Base-by-base conservation (phyloP, 2,113 vertebrate genomes). In the Copsychus sechellarum region DNA sequence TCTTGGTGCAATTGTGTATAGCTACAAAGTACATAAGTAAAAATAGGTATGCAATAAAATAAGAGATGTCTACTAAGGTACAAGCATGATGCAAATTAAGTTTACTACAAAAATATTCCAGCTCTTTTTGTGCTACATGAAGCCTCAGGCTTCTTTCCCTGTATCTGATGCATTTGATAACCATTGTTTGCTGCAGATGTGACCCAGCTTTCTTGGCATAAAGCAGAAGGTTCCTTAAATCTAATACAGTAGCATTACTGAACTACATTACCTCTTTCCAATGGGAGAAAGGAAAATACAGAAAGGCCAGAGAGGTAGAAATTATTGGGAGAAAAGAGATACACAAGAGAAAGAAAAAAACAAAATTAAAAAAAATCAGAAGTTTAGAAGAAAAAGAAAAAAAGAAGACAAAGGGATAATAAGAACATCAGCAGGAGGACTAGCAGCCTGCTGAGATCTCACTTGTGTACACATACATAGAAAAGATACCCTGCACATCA, bases 401-500 rank as follows among this genome's bases (percentile, higher is more conserved):
- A n/a, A 54, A 5, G 4, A 34, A 43, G 21, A 16, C 33, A 50
- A 60, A 61, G 1, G 4, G 28, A 53, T 40, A 48, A 43, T 43
- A 65, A 85, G 9, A n/a, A 60, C 5, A 23, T 12, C 34, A 43
- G 5, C 13, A 25, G 8, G 11, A 51, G 36, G 47, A 53, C 14
- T 42, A 47, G 8, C 10, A 28, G 15, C 18, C 45, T 48, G 14
- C 47, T 70, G 23, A 51, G 29, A 29, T 65, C 13, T 82, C 6
- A 23, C 6, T 34, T 4, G 1, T 33, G 23, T 18, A 58, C 6
- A 45, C 0, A 0, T 2, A 18, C 10, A n/a, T 3, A 51, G 11
- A 78, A 34, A 81, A 76, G 15, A 61, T 23, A 47, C 8, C 24
- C 33, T 42, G 17, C 13, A 43, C 9, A 7, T 31, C 24, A 74